Evolutionary conservation across 2,113 vertebrate species (phyloP).

Genomic region (Ptyas mucosa): DNA sequence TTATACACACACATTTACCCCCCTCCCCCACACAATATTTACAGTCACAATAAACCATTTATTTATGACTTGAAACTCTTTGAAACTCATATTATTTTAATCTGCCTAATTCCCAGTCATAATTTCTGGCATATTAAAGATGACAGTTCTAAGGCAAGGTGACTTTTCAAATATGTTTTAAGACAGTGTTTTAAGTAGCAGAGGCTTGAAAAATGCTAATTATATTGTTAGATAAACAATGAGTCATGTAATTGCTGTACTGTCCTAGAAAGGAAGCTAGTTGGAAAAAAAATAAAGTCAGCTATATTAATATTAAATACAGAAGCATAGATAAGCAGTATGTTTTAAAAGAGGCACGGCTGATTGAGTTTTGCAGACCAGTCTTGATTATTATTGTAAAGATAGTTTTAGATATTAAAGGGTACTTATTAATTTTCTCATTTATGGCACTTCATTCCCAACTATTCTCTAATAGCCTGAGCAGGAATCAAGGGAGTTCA

Average conservation of each 20-base stretch:
- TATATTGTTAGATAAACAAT: constrained; percentile 75
- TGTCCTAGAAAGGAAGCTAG: constrained; percentile 48
- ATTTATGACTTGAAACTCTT: constrained; percentile 70
- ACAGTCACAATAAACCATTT: constrained; percentile 71
- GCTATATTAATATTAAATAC: constrained; percentile 37
- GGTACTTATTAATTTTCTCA: not conserved
- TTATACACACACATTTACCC: not conserved
- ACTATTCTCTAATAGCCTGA: not conserved
- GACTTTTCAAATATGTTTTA: constrained; percentile 76
- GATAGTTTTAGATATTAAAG: not conserved
- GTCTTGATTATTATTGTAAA: not conserved
- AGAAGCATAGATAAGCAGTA: not conserved
- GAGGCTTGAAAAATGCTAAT: constrained; percentile 73
- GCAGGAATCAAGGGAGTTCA: not conserved
- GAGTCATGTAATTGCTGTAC: constrained; percentile 70
- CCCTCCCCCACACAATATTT: not conserved
- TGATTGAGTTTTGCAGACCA: not conserved
- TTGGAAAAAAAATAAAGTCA: constrained; percentile 45
- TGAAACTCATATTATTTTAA: constrained; percentile 73
- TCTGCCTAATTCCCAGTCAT: constrained; percentile 74
- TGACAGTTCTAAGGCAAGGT: constrained; percentile 74
- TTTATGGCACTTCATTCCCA: not conserved
- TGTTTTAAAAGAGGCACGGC: not conserved
- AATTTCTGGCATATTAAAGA: constrained; percentile 76
- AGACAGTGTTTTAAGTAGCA: constrained; percentile 74